Conservation (phyloP, 2,888 invertebrate genomes). For the Polydesmus complanatus region DNA sequence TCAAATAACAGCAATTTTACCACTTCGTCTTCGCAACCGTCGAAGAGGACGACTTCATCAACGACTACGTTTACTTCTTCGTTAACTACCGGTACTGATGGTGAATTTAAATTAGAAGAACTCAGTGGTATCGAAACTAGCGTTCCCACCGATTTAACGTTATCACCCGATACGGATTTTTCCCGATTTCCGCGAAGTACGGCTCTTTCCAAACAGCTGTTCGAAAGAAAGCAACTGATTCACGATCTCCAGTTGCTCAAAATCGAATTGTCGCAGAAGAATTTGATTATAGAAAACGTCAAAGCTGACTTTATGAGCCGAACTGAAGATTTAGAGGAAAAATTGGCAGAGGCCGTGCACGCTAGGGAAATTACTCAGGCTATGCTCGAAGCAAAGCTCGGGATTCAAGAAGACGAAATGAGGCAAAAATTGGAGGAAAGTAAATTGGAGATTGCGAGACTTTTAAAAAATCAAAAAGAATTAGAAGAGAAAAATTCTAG, state of each 20-base stretch:
- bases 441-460: constrained; percentile 27
- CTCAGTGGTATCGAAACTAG: constrained; percentile 30
- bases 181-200: constrained; percentile 12
- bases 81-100: constrained; percentile 1
- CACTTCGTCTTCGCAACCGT: neutral
- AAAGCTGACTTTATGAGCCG: constrained; percentile 30
- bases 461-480: constrained; percentile 28
- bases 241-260: constrained; percentile 33
- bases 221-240: constrained; percentile 31
- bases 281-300: constrained; percentile 30
- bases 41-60: neutral
- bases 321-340: constrained; percentile 32
- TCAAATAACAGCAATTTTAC: neutral
- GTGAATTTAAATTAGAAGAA: constrained; percentile 24
- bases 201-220: constrained; percentile 27
- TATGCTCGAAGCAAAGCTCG: constrained; percentile 29
- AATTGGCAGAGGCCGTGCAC: constrained; percentile 30
- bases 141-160: constrained; percentile 31
- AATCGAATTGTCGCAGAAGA: constrained; percentile 33
- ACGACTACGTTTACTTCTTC: neutral
- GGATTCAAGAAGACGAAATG: constrained; percentile 30
- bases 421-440: constrained; percentile 26
- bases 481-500: constrained; percentile 31
- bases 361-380: constrained; percentile 31
- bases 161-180: constrained; percentile 28